Evolutionary conservation across 1,140 invertebrate genomes (phyloP), one percentile per base, ranked within the genome.

Genomic region (Pectinophora gossypiella): DNA sequence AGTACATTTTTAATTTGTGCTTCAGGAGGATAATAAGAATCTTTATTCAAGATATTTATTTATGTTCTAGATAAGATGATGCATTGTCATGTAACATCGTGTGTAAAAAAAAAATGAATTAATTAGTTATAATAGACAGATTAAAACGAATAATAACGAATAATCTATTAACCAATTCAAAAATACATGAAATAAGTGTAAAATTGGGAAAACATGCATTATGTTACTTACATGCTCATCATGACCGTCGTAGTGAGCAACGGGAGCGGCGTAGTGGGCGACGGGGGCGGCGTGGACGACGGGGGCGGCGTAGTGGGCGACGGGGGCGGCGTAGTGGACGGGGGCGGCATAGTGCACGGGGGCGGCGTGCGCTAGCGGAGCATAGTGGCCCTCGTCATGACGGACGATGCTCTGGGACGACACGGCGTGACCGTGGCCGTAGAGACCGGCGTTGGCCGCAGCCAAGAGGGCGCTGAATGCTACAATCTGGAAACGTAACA

Each of bases 351-450:
- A 6, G 36, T 55, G 46, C 6, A 49, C 32, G 16, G 53, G 53
- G n/a, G 53, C 53, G 12, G 54, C 54, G 54, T 56, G 66, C 44
- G 67, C 64, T 1, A 42, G 21, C 12, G 64, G 56, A 3, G 56
- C 51, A 15, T 69, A 62, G 0, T 40, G 36, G n/a, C 72, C 67
- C 46, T 83, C 75, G 47, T 53, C 32, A 53, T 87, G 82, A 22
- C 78, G 77, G 16, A 84, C 56, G 51, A 85, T 82, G 64, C 75
- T 85, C 45, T 88, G 85, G 2, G 80, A 84, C 19, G 85, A 87
- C 0, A 87, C 65, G 1, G 78, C 81, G n/a, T 80, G 80, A 9
- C 36, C 48, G 10, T 49, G 53, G 42, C 49, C 48, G 6, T 38
- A 35, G 7, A 42, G 45, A 3, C 53, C 54, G 13, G 56, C 56